phyloP scores from a whole-genome alignment of 30 jellyfish, hydroid and myxozoan species.

The Clytia hemisphaerica region DNA sequence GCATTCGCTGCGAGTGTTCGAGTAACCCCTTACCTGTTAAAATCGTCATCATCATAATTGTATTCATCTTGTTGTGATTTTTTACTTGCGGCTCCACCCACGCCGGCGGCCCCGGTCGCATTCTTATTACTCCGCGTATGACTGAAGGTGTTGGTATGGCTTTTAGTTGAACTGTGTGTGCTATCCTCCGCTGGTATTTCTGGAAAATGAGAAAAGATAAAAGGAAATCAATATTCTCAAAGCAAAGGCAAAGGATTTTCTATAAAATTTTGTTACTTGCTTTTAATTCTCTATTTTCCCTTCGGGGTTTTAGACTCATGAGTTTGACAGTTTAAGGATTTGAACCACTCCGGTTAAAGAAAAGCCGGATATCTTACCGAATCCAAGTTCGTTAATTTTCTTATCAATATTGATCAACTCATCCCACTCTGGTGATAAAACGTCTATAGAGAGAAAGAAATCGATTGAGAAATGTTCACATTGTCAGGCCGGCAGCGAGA shows the following conservation, averaged over 20 bases:
- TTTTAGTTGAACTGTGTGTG: background rate
- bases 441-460: slow-evolving; percentile 24
- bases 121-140: too few species aligned
- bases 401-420: slow-evolving; percentile 81
- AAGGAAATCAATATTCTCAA: background rate
- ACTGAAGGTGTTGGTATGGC: too few species aligned
- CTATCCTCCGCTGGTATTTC: slow-evolving; percentile 58
- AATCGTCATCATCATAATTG: slow-evolving; percentile 72
- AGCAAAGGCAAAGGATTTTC: too few species aligned
- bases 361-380: slow-evolving; percentile 39
- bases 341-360: background rate
- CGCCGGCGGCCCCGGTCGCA: too few species aligned
- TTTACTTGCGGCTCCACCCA: too few species aligned
- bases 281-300: too few species aligned
- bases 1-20: too few species aligned
- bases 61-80: slow-evolving; percentile 27
- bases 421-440: slow-evolving; percentile 82
- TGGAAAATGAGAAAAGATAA: background rate
- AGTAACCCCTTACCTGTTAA: too few species aligned
- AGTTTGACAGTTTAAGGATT: too few species aligned
- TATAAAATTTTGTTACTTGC: too few species aligned
- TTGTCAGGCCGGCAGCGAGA: too few species aligned
- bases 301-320: too few species aligned
- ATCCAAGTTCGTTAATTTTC: slow-evolving; percentile 69
- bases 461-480: background rate